Conservation (phyloP, 2,888 invertebrate genomes). For the Ischnus inquisitorius region DNA sequence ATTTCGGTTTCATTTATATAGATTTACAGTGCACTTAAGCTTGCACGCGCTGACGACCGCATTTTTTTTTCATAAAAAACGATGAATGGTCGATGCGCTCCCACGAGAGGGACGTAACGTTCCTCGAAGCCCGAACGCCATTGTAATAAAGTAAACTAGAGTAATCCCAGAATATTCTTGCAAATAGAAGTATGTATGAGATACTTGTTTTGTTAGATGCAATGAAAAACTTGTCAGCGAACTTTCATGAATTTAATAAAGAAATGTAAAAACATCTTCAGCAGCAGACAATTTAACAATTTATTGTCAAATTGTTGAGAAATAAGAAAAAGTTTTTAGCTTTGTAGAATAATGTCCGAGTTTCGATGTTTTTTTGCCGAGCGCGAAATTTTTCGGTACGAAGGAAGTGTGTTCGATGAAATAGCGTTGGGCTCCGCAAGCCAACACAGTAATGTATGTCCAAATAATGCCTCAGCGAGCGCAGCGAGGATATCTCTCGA, state of each 20-base stretch:
- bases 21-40: background rate
- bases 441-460: background rate
- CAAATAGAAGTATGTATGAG: too few relatives aligned
- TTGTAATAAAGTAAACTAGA: conserved; percentile 26
- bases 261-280: too few relatives aligned
- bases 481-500: background rate
- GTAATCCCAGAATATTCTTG: background rate
- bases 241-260: too few relatives aligned
- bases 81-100: conserved; percentile 13
- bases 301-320: too few relatives aligned
- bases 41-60: background rate
- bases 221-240: too few relatives aligned
- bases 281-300: too few relatives aligned
- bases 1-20: background rate
- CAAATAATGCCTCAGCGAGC: background rate
- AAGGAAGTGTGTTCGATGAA: conserved; percentile 2
- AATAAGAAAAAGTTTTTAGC: background rate
- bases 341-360: conserved; percentile 81
- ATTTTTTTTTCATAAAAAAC: conserved; percentile 9
- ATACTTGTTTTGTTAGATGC: too few relatives aligned
- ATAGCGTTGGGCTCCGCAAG: background rate
- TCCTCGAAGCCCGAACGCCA: background rate
- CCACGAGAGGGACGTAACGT: conserved; percentile 14
- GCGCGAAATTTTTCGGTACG: background rate
- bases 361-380: background rate